Conservation (phyloP, 2,113 vertebrate genomes). For the Pangasianodon hypophthalmus region DNA sequence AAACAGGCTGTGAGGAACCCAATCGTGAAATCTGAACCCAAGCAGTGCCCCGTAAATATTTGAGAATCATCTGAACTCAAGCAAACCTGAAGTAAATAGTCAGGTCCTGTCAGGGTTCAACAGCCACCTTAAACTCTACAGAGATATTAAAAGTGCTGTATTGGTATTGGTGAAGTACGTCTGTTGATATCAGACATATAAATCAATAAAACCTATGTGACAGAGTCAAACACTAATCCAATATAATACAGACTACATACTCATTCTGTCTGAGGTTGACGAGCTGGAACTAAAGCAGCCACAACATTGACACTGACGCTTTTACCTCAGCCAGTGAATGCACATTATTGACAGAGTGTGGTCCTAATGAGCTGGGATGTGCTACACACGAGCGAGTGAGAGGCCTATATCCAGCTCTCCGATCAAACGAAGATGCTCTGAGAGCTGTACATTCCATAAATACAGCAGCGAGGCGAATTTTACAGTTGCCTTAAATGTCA, state of each 20-base stretch:
- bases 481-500: conserved; percentile 34
- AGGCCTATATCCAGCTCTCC: conserved; percentile 13
- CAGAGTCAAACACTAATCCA: not conserved
- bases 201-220: not conserved
- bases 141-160: not conserved
- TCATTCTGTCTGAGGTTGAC: not conserved
- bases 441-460: conserved; percentile 26
- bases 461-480: conserved; percentile 27
- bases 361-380: conserved; percentile 21
- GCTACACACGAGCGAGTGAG: conserved; percentile 2
- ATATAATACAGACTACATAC: not conserved
- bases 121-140: not conserved
- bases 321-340: conserved; percentile 43
- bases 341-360: conserved; percentile 39
- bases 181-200: not conserved
- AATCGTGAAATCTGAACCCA: not conserved
- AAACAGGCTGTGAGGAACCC: not conserved
- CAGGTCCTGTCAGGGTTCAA: too few species aligned
- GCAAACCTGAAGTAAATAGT: not conserved
- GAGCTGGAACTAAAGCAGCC: conserved; percentile 14
- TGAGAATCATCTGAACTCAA: not conserved
- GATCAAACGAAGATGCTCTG: conserved; percentile 8
- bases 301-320: conserved; percentile 28
- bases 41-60: not conserved
- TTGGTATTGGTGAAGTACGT: not conserved